Base-by-base conservation (phyloP, 92 coral and sea anemone genomes). In the Muricea muricata region DNA sequence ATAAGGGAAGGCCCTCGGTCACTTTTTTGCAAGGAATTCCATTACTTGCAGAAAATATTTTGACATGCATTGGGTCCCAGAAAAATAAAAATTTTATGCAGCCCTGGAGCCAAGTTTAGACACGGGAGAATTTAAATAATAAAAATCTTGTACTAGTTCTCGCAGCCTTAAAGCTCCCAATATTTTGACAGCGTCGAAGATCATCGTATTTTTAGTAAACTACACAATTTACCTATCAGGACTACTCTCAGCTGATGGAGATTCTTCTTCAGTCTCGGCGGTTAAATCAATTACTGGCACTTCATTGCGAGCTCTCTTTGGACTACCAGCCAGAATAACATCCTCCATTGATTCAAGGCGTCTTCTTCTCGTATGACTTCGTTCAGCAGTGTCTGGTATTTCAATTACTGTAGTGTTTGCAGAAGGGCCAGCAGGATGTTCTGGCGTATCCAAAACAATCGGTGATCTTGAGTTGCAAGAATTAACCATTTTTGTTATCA, bases 211-310 rank as follows among this genome's bases (percentile, higher is more conserved):
- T n/a, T n/a, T n/a, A n/a, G n/a, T n/a, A n/a, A n/a, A n/a, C n/a
- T n/a, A n/a, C 46, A 15, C 11, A 45, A 15, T 0, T 14, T 55
- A 78, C 83, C 83, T 78, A 2, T 55, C 83, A 78, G 69, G 2
- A 24, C 35, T 24, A 37, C 41, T 81, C 20, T 24, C 50, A 48
- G 79, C 14, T 8, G 40, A n/a, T 4, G 79, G 39, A 1, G 34
- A 70, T 21, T 97, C 98, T 10, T 91, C 93, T 6, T 91, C 91
- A 23, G 92, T 97, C 37, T 94, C 91, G 23, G 98, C 89, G 18
- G 99, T 97, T 50, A 97, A 81, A 80, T 97, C 99, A 84, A 97
- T 97, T 14, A 95, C 93, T 34, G 98, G 98, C 34, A 97, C 93
- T 30, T 90, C 88, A n/a, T 79, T 85, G 23, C 91, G 85, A 24